phyloP scores from a whole-genome alignment of 2,797 vertebrate genomes.

The Molossus alvarezi region DNA sequence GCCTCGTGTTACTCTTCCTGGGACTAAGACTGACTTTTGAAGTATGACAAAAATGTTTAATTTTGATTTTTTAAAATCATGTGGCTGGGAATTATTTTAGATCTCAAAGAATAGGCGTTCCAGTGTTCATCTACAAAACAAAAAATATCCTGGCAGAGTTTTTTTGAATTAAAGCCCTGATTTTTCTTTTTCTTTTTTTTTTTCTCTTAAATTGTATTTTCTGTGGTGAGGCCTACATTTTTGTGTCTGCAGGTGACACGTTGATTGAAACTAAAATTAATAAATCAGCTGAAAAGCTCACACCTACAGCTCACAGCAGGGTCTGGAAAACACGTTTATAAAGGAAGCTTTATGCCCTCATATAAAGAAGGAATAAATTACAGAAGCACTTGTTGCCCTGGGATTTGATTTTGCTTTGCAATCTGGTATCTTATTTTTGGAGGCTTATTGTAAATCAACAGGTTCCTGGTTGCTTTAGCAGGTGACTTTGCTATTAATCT shows the following conservation, averaged over 20 bases:
- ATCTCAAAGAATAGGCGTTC: constrained; percentile 74
- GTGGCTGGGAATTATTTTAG: constrained; percentile 88
- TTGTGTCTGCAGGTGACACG: constrained; percentile 94
- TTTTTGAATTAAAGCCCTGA: constrained; percentile 88
- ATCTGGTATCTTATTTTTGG: constrained; percentile 93
- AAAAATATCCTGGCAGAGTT: constrained; percentile 88
- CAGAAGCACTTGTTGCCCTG: constrained; percentile 93
- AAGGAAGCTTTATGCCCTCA: constrained; percentile 93
- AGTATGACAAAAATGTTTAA: constrained; percentile 94
- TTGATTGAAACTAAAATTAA: constrained; percentile 95
- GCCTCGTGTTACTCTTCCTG: constrained; percentile 86
- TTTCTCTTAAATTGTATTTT: constrained; percentile 87
- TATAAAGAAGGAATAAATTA: constrained; percentile 94
- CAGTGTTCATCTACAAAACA: constrained; percentile 58
- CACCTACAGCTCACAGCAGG: constrained; percentile 94
- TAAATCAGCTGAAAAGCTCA: constrained; percentile 93
- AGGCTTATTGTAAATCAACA: constrained; percentile 93
- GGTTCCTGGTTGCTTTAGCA: constrained; percentile 92
- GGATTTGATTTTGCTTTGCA: constrained; percentile 92
- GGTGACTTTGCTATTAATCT: constrained; percentile 94
- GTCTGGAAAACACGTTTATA: constrained; percentile 92
- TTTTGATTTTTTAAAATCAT: constrained; percentile 89
- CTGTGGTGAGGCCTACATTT: constrained; percentile 91
- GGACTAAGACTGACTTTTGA: constrained; percentile 90
- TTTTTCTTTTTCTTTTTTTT: constrained; percentile 62